A percentile compares a stretch with the other conserved stretches of the same genome.
Evolutionary conservation across 1,140 invertebrate species (phyloP).

Genomic region (Pissodes strobi): DNA sequence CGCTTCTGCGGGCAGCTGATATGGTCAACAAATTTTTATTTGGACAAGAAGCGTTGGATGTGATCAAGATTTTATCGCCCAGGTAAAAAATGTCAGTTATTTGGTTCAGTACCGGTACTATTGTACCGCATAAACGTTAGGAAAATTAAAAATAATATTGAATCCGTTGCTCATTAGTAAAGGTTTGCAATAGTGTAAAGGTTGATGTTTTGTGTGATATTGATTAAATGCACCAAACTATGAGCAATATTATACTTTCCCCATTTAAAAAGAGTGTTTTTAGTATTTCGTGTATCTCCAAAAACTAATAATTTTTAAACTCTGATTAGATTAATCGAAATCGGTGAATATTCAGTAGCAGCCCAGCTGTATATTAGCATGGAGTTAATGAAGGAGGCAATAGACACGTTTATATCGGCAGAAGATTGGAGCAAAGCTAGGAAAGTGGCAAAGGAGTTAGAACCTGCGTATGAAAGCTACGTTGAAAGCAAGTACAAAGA

Average conservation of each 20-base stretch:
- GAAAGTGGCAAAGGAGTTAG: slow-evolving; percentile 81
- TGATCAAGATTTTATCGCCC: slow-evolving; percentile 62
- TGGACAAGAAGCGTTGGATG: slow-evolving; percentile 65
- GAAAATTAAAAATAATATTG: too few species aligned
- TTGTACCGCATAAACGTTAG: too few species aligned
- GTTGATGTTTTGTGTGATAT: too few species aligned
- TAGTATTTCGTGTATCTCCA: too few species aligned
- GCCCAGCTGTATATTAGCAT: slow-evolving; percentile 71
- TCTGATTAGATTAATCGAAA: slow-evolving; percentile 51
- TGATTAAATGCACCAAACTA: too few species aligned
- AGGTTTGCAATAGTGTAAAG: too few species aligned
- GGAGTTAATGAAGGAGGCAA: slow-evolving; percentile 80
- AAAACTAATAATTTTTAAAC: background rate
- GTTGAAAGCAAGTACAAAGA: slow-evolving; percentile 84
- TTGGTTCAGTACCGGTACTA: too few species aligned
- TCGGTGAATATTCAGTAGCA: slow-evolving; percentile 58
- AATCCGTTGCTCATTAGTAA: too few species aligned
- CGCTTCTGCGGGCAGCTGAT: slow-evolving; percentile 70
- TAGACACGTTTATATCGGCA: slow-evolving; percentile 78
- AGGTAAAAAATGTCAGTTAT: too few species aligned
- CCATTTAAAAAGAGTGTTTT: too few species aligned
- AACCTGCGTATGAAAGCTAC: slow-evolving; percentile 76
- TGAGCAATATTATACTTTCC: too few species aligned
- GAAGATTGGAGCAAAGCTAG: slow-evolving; percentile 84
- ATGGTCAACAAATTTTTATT: slow-evolving; percentile 76